These are phyloP conservation scores for Epinephelus lanceolatus DNA, from an alignment of 2,113 vertebrate species.

Conservation along the genomic window DNA sequence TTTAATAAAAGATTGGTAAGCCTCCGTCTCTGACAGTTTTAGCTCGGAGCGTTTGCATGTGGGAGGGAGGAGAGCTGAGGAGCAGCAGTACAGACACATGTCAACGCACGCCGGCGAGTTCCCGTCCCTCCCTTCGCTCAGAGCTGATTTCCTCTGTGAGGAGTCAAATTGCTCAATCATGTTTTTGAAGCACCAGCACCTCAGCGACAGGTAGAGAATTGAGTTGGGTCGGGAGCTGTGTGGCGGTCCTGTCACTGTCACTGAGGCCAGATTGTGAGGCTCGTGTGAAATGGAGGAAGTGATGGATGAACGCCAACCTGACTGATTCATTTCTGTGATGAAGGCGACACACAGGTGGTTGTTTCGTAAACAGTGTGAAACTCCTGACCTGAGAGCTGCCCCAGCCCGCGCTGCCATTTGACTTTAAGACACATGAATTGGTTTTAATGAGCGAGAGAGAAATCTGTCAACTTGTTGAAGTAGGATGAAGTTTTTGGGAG, in stretches of 20 bases:
- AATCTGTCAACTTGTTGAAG: background rate
- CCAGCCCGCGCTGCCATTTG: background rate
- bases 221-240: too few species aligned
- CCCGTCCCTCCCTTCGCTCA: conserved; percentile 5
- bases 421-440: background rate
- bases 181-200: too few species aligned
- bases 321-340: background rate
- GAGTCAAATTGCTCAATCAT: conserved; percentile 1
- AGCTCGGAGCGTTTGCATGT: background rate
- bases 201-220: too few species aligned
- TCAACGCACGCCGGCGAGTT: conserved; percentile 44
- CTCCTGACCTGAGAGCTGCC: conserved; percentile 2
- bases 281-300: background rate
- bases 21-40: conserved; percentile 17
- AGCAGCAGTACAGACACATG: conserved; percentile 43
- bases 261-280: too few species aligned
- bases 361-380: background rate
- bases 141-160: background rate
- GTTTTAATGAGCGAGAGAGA: background rate
- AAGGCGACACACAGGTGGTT: conserved; percentile 1
- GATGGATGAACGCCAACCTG: background rate
- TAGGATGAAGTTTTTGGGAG: background rate
- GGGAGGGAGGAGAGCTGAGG: background rate
- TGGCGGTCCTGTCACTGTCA: background rate
- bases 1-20: background rate